Conservation (phyloP, 1,140 invertebrate genomes). For the Brachionus sp. region DNA sequence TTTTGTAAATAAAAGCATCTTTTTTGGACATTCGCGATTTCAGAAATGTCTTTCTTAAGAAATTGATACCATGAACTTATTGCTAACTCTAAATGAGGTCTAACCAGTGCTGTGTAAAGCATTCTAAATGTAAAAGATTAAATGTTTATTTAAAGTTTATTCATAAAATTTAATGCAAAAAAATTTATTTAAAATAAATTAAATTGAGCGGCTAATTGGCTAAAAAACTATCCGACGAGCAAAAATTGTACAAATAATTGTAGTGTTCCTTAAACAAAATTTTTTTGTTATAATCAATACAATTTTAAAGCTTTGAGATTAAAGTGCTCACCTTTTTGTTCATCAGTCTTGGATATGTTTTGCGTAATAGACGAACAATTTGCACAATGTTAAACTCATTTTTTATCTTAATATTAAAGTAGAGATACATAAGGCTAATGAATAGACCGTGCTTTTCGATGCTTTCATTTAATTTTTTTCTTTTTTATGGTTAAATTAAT, state of each 20-base stretch:
- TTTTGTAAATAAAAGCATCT: too few relatives aligned
- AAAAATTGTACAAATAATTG: slow-evolving; percentile 34
- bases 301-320: not conserved
- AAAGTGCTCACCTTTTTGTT: not conserved
- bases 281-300: not conserved
- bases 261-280: slow-evolving; percentile 21
- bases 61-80: too few relatives aligned
- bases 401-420: slow-evolving; percentile 4
- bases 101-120: too few relatives aligned
- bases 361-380: slow-evolving; percentile 5
- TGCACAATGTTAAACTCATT: slow-evolving; percentile 17
- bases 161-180: not conserved
- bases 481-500: not conserved
- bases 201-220: not conserved
- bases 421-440: not conserved
- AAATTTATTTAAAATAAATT: slow-evolving; percentile 25
- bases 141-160: not conserved
- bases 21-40: too few relatives aligned
- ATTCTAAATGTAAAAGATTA: too few relatives aligned
- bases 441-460: slow-evolving; percentile 24
- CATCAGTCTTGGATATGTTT: not conserved
- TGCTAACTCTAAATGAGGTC: too few relatives aligned
- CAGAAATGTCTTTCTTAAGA: too few relatives aligned
- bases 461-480: slow-evolving; percentile 3
- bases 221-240: not conserved